A percentile compares a stretch with the other conserved stretches of the same genome.
Evolutionary conservation across 2,888 invertebrate genomes (phyloP).

Genomic region (Heteromurus nitidus): DNA sequence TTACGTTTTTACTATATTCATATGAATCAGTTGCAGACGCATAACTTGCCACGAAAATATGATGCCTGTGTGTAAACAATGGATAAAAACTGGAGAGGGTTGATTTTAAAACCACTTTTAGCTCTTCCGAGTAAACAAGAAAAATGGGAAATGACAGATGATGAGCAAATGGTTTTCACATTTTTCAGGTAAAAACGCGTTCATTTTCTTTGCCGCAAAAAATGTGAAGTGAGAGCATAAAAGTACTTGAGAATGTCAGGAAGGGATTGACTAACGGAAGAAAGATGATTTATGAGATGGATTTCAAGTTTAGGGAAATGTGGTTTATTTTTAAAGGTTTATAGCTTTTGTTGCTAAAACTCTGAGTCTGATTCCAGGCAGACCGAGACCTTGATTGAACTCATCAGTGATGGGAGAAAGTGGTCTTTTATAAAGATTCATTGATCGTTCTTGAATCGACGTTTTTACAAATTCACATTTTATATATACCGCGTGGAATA

Average conservation of each 20-base stretch:
- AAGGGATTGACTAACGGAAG: neutral
- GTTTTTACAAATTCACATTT: too few relatives aligned
- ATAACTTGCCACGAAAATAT: slow-evolving; percentile 53
- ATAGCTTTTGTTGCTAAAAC: too few relatives aligned
- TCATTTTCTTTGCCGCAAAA: neutral
- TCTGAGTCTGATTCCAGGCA: too few relatives aligned
- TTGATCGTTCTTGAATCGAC: too few relatives aligned
- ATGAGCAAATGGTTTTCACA: slow-evolving; percentile 36
- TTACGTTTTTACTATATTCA: slow-evolving; percentile 19
- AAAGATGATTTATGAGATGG: slow-evolving; percentile 28
- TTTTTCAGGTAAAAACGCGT: slow-evolving; percentile 28
- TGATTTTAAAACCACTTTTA: slow-evolving; percentile 55
- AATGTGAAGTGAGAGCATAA: too few relatives aligned
- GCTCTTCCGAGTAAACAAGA: slow-evolving; percentile 44
- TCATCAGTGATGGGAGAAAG: too few relatives aligned
- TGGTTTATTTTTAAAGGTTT: too few relatives aligned
- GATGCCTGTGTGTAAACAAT: slow-evolving; percentile 52
- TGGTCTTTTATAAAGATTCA: too few relatives aligned
- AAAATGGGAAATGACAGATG: slow-evolving; percentile 59
- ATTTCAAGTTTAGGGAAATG: neutral
- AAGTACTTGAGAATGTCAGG: slow-evolving; percentile 23
- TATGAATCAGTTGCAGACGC: too few relatives aligned
- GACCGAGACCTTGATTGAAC: too few relatives aligned
- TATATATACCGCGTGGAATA: too few relatives aligned
- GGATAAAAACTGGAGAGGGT: slow-evolving; percentile 55